Base-by-base conservation (phyloP, 2,888 invertebrate genomes). In the Agrotis exclamationis region DNA sequence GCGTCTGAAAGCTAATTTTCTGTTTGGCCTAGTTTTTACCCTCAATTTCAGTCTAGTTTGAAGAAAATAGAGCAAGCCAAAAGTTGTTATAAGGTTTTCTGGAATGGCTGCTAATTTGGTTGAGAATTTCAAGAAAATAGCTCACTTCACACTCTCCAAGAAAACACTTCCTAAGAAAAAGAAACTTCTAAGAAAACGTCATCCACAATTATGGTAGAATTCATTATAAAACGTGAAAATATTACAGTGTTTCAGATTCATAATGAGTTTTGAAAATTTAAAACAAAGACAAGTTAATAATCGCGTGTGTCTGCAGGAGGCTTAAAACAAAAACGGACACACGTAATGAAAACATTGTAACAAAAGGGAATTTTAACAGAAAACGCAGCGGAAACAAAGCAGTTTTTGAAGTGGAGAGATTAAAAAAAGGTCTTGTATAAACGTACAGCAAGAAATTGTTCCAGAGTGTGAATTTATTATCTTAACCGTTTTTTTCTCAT, bases 321-420 rank as follows among this genome's bases (percentile, higher is more conserved):
- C n/a, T n/a, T n/a, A n/a, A n/a, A n/a, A n/a, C n/a, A n/a, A n/a
- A 67, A 73, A 68, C 39, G 60, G 33, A 53, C 63, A 64, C 77
- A 39, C 71, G 56, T 50, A 67, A 74, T 74, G 28, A 78, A 77
- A 80, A 72, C 51, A 65, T 64, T 53, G 18, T 57, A 62, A 72
- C 60, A 74, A 81, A 81, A 75, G 54, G 57, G 28, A 39, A 54
- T 59, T 72, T 54, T 13, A 63, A 69, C 56, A 51, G 65, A 56
- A 64, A 72, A n/a, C 53, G 16, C 16, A n/a, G 18, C 63, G 48
- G 53, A 65, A 78, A 81, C 75, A 78, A 70, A 74, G 50, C 44
- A 44, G 16, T 68, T 74, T 76, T 63, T 68, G 22, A 20, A 63
- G 60, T 47, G 22, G 11, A 24, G 28, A 77, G 53, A 72, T 80